Percentiles rank a stretch among this genome's conserved stretches.
These are phyloP conservation scores for Xiphophorus maculatus DNA, from an alignment of 2,113 vertebrate species.

Conservation along the genomic window DNA sequence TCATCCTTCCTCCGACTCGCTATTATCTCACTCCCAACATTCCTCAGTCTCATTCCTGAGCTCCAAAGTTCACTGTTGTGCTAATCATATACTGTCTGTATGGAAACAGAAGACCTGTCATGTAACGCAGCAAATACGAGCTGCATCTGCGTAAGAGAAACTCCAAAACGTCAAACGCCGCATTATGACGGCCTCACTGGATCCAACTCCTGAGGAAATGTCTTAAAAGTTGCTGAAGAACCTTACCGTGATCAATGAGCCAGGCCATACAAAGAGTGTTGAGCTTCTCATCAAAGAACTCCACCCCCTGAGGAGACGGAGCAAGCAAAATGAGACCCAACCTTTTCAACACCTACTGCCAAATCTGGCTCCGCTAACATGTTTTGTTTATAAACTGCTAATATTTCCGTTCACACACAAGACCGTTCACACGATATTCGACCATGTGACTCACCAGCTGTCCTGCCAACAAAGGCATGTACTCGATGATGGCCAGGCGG, in stretches of 20 bases:
- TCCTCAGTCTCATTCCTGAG: constrained; percentile 3
- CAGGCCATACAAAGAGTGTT: constrained; percentile 94
- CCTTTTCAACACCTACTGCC: background rate
- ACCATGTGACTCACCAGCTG: constrained; percentile 84
- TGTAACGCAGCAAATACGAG: background rate
- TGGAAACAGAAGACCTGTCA: background rate
- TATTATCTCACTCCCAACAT: background rate
- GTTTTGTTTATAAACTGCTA: background rate
- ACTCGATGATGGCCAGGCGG: constrained; percentile 89
- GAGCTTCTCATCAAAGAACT: constrained; percentile 93
- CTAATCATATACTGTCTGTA: constrained; percentile 10
- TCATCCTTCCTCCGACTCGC: background rate
- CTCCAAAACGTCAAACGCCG: too few relatives aligned
- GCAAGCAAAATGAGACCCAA: background rate
- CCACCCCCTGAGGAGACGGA: constrained; percentile 84
- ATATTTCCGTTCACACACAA: constrained; percentile 7
- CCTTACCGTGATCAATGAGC: constrained; percentile 93
- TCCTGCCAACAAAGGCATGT: constrained; percentile 91
- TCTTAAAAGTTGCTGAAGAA: background rate
- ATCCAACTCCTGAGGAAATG: background rate
- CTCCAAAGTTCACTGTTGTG: background rate
- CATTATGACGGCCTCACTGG: too few relatives aligned
- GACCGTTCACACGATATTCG: constrained; percentile 10
- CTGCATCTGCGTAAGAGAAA: background rate
- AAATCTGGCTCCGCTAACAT: background rate